Evolutionary conservation across 2,797 vertebrate species (phyloP), one percentile per base, ranked within the genome.

Genomic region (Neoniphon sammara): DNA sequence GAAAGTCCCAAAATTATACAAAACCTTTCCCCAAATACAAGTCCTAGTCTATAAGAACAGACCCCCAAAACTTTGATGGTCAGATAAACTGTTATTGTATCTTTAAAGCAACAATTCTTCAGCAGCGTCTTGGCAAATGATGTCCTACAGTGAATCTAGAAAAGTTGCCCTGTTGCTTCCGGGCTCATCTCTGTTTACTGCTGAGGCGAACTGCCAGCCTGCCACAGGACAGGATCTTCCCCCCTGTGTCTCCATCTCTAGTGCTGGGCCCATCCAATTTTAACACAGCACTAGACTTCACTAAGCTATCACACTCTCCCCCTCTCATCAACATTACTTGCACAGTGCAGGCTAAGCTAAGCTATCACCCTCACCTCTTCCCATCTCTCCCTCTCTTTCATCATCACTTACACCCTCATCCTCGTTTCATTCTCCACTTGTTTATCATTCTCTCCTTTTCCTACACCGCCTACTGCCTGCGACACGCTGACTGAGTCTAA

Each of bases 371-470:
- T 21, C 17, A 18, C 8, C 18, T 31, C 56, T n/a, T 5, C 14
- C 31, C 56, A 15, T 36, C 30, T 18, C 31, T 36, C 56, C 15
- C n/a, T 21, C 54, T 56, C 23, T 14, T 27, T 54, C 3, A 54
- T n/a, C 17, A 59, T 56, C 71, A 36, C n/a, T 44, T 56, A 3
- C 49, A 49, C 0, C 54, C 12, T 70, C 2, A 5, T 2, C 0
- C 11, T 47, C 31, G 17, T 50, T 60, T 70, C 20, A 30, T 39
- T 62, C 3, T 64, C 34, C 54, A 30, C 18, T 46, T 25, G 31
- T 54, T 65, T 46, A 9, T 59, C 2, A 3, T 65, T 67, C 70
- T 70, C 56, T 70, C 60, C 70, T 64, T 88, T 82, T 74, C 69
- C 67, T 59, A 57, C 54, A 60, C 25, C 63, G 39, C 25, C 56